Evolutionary conservation across 2,113 vertebrate genomes (phyloP).

Genomic region (Oophaga pumilio): DNA sequence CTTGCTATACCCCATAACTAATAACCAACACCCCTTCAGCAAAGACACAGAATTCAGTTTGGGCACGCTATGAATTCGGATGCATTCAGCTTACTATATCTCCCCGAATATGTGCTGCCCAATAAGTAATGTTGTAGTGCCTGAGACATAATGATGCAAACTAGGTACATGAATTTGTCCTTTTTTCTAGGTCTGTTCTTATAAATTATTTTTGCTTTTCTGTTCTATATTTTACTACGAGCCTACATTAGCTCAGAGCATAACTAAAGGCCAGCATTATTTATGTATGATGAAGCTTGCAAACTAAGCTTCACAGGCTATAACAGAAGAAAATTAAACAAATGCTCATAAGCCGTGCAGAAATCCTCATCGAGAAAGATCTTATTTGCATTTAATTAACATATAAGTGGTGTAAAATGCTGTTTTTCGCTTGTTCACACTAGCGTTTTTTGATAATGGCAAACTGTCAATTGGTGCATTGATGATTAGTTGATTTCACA

Average conservation of each 20-base stretch:
- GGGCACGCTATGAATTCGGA: no score
- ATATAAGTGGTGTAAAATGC: neutral
- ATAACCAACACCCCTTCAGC: no score
- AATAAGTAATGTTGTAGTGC: no score
- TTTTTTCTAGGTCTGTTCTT: conserved; percentile 6
- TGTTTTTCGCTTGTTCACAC: neutral
- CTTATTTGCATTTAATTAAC: conserved; percentile 33
- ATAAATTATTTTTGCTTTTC: conserved; percentile 42
- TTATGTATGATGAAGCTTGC: conserved; percentile 45
- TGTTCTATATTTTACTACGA: conserved; percentile 35
- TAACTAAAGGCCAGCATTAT: conserved; percentile 49
- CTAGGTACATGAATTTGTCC: neutral
- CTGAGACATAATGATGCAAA: neutral
- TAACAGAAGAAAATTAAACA: conserved; percentile 9
- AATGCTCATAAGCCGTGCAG: conserved; percentile 2
- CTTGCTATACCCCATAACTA: no score
- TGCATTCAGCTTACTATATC: no score
- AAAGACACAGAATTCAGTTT: no score
- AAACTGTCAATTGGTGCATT: neutral
- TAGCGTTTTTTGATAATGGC: neutral
- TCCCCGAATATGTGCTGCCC: no score
- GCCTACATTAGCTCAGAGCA: conserved; percentile 20
- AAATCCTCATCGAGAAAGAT: conserved; percentile 6
- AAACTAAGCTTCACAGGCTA: conserved; percentile 13
- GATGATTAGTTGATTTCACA: neutral